Evolutionary conservation across 2,888 invertebrate genomes (phyloP).

Genomic region (Athrips mouffetella): DNA sequence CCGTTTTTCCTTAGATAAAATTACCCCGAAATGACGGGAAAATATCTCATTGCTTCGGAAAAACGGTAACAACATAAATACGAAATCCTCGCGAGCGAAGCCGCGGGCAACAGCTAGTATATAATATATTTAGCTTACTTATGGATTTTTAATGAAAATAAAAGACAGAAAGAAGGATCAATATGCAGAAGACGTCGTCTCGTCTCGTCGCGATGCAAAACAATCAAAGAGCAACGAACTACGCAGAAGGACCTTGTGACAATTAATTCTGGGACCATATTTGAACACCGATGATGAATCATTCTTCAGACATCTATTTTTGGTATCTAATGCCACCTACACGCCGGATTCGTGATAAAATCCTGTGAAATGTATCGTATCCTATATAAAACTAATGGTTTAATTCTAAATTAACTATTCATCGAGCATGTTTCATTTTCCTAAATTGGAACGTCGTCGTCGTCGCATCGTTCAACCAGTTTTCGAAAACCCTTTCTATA

Average conservation of each 20-base stretch:
- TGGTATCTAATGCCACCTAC: slow-evolving; percentile 26
- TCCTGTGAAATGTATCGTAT: not conserved
- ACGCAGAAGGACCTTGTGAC: slow-evolving; percentile 60
- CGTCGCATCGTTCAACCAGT: not conserved
- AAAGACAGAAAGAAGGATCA: slow-evolving; percentile 37
- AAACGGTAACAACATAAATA: too few species aligned
- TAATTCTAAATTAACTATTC: too few species aligned
- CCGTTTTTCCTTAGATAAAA: too few species aligned
- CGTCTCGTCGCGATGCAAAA: slow-evolving; percentile 57
- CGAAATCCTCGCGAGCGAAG: too few species aligned
- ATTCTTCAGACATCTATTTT: slow-evolving; percentile 44
- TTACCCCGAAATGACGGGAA: too few species aligned
- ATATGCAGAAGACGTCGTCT: slow-evolving; percentile 57
- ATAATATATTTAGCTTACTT: too few species aligned
- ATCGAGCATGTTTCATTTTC: too few species aligned
- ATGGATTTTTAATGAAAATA: slow-evolving; percentile 13
- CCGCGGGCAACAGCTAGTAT: too few species aligned
- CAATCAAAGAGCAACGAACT: slow-evolving; percentile 68
- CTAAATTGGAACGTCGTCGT: not conserved
- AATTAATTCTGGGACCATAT: slow-evolving; percentile 51
- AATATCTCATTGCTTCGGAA: too few species aligned
- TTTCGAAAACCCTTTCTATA: not conserved
- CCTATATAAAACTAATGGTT: too few species aligned
- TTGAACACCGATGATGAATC: slow-evolving; percentile 49
- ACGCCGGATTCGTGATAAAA: slow-evolving; percentile 2